A percentile compares a stretch with the other conserved stretches of the same genome.
phyloP scores from a whole-genome alignment of 1,140 invertebrate genomes.

The Idris sp. region DNA sequence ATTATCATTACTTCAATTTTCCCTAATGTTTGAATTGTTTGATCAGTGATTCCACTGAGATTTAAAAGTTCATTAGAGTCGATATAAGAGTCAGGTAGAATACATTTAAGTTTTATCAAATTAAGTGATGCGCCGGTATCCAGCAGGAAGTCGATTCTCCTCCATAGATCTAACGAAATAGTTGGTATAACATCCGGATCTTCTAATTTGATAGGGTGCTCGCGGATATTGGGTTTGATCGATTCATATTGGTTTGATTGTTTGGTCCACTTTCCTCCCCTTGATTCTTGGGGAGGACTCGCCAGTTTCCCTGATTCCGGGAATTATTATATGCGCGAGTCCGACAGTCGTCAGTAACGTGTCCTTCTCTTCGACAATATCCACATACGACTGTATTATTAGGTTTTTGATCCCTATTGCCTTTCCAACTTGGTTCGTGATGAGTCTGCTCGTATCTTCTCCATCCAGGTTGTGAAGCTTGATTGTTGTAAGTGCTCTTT shows the following conservation, averaged over 20 bases:
- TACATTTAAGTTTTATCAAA: conserved; percentile 3
- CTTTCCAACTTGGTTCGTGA: too few relatives aligned
- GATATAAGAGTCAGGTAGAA: neutral
- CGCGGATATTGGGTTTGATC: too few relatives aligned
- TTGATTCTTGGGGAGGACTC: neutral
- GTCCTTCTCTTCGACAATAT: too few relatives aligned
- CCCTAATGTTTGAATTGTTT: conserved; percentile 8
- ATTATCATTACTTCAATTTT: conserved; percentile 1
- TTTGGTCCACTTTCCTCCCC: neutral
- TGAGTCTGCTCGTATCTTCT: too few relatives aligned
- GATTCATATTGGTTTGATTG: neutral
- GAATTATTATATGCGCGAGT: neutral
- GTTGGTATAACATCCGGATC: too few relatives aligned
- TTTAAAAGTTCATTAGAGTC: neutral
- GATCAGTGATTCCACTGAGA: conserved; percentile 5
- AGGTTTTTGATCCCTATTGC: too few relatives aligned
- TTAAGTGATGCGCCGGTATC: conserved; percentile 6
- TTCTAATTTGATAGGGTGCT: too few relatives aligned
- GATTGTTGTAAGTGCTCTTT: too few relatives aligned
- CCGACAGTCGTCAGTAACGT: too few relatives aligned
- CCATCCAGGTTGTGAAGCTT: too few relatives aligned
- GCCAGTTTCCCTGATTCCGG: neutral
- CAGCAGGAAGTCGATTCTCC: neutral
- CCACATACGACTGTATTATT: too few relatives aligned
- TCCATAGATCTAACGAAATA: neutral